Evolutionary conservation across 2,113 vertebrate genomes (phyloP), one percentile per base, ranked within the genome.

Genomic region (Ranitomeya imitator): DNA sequence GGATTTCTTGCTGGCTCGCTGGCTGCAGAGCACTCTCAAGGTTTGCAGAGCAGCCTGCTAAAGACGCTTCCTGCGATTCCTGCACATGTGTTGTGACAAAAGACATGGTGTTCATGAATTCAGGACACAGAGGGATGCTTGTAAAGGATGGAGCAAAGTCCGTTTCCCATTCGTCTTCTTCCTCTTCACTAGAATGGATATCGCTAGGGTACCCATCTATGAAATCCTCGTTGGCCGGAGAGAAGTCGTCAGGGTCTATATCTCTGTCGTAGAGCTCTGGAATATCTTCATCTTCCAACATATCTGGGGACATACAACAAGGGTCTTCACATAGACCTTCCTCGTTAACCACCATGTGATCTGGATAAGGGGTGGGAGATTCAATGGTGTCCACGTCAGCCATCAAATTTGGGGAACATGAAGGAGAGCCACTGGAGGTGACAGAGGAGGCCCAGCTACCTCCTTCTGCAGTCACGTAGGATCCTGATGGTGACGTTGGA

Each of bases 401-500:
- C 19, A 95, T 94, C 77, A 96, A 91, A 91, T 97, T 97, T 0
- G 97, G 97, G 31, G 98, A 97, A n/a, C 95, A 94, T 76, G 96
- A 97, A 19, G 95, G 95, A 13, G 96, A 96, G 23, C 94, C 95
- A 83, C 94, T 96, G 55, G 96, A 96, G 0, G 96, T 96, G 79
- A 95, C 97, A 0, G 96, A 97, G 0, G 97, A 98, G 2, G 95
- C 94, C 96, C 97, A 97, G 92, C 98, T 99, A 60, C 97, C 96
- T 9, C 97, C 97, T 71, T 99, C 98, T 0, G 98, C 98, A 0
- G 98, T 99, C 86, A 97, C 94, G 81, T 99, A 99, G 83, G 98
- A 99, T 0, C 98, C 97, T 0, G 98, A 98, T 7, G 97, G 97
- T 0, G 98, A 99, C 0, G 97, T 96, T 0, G 98, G 96, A 0